Percentiles rank a stretch among this genome's conserved stretches.
phyloP scores from a whole-genome alignment of 2,888 invertebrate species.

The Agrochola macilenta region DNA sequence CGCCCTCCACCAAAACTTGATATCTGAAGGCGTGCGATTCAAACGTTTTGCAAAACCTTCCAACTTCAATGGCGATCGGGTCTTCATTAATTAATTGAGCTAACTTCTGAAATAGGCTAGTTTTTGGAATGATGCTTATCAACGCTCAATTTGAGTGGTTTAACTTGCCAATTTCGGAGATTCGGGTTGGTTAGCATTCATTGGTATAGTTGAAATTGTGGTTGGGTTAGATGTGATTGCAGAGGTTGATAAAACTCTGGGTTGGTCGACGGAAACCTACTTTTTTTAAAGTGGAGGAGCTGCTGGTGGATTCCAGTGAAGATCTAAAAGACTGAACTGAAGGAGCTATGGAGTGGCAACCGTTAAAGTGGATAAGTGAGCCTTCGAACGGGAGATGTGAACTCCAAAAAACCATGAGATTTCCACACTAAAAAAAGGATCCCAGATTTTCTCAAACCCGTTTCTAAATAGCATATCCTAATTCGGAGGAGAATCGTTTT shows the following conservation, averaged over 20 bases:
- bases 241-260: background rate
- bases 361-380: background rate
- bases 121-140: slow-evolving; percentile 62
- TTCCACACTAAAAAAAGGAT: background rate
- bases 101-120: slow-evolving; percentile 54
- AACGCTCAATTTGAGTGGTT: slow-evolving; percentile 63
- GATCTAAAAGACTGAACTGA: background rate
- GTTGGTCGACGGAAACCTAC: too few species aligned
- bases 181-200: slow-evolving; percentile 9
- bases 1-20: slow-evolving; percentile 46
- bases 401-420: background rate
- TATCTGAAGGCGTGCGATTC: slow-evolving; percentile 54
- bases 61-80: slow-evolving; percentile 56
- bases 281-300: background rate
- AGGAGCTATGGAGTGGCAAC: background rate
- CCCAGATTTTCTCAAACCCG: background rate
- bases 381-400: background rate
- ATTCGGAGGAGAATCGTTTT: too few species aligned
- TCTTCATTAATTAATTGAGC: slow-evolving; percentile 65
- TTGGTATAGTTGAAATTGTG: slow-evolving; percentile 13
- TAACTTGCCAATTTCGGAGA: slow-evolving; percentile 59
- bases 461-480: too few species aligned
- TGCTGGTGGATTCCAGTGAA: background rate
- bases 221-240: background rate
- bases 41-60: slow-evolving; percentile 62